Evolutionary conservation across 2,888 invertebrate species (phyloP), one percentile per base, ranked within the genome.

Genomic region (Physocephala rufipes): DNA sequence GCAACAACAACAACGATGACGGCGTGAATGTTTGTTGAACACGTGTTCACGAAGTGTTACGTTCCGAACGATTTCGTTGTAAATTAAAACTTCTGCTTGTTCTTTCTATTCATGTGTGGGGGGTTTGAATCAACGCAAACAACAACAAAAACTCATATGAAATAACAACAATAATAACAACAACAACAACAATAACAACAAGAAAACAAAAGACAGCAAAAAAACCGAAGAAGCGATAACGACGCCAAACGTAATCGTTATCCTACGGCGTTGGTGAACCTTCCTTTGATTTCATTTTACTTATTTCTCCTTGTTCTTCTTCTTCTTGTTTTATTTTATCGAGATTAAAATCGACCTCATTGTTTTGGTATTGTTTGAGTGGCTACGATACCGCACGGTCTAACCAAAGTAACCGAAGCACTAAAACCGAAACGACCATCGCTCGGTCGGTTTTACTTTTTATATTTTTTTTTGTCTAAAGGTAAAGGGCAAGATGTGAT

Each of bases 311-410:
- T 36, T 43, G 24, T 26, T n/a, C n/a, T n/a, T n/a, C 21, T 53
- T 21, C 12, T 19, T 24, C 19, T 53, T 53, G n/a, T 63, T 58
- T 67, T 21, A 24, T 36, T 36, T 36, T 43, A 24, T 26, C 24
- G 45, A 68, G 68, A 68, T 68, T 62, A 62, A 68, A 68, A 62
- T 68, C 68, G 30, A 68, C 62, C 62, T 68, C 62, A 62, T 67
- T 68, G 68, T 62, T 47, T 68, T 51, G 61, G 68, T 68, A 28
- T 55, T 13, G 21, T 24, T 55, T 68, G 21, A 47, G 67, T 68
- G 47, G 61, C 59, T 59, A 49, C 61, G 67, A 61, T 62, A 36
- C 45, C 16, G 59, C 47, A 15, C 21, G 30, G 68, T 61, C 16
- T 62, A 62, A 68, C 68, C 68, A 28, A 68, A 36, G 68, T 51